Base-by-base conservation (phyloP, 2,797 vertebrate species). In the Onychomys leucogaster region DNA sequence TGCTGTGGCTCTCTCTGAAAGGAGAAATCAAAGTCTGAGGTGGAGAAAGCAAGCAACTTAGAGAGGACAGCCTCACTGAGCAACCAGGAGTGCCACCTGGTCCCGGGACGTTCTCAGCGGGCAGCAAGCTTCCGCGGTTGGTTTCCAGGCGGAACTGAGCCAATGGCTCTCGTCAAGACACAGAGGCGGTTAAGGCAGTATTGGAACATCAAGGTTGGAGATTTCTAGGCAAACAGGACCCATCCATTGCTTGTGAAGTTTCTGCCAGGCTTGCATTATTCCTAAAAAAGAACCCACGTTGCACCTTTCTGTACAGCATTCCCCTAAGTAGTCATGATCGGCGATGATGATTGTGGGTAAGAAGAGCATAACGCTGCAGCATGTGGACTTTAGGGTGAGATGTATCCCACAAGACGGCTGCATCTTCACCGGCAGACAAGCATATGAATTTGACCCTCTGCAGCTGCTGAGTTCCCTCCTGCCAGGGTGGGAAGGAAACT, bases 301-400 rank as follows among this genome's bases (percentile, higher is more conserved):
- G 17, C 77, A 5, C 32, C 32, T 34, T 52, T 23, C 11, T 17
- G 52, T n/a, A 55, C 32, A 23, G 76, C 29, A 21, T 8, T 34
- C 77, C 16, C 32, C 49, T 21, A 55, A 49, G 29, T 34, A 52
- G 34, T 52, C 19, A 52, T 16, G 76, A 52, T 19, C 16, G 10
- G 46, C 29, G 5, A 10, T 19, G 7, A 5, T 52, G 97, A 96
- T 95, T 0, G 99, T 99, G 98, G 99, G 99, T 0, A 99, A 99
- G 98, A 99, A 99, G 98, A 99, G 99, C 89, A 99, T 99, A 99
- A 99, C 99, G 99, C 99, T 99, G 98, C 99, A 99, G 98, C 99
- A 99, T 99, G 99, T 99, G 87, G 99, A 99, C 98, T 99, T 99
- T 98, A 99, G 99, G 97, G 99, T 99, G 99, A 99, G 99, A 92